Conservation (phyloP, 2,888 invertebrate species). For the Xanthorhoe spadicearia region DNA sequence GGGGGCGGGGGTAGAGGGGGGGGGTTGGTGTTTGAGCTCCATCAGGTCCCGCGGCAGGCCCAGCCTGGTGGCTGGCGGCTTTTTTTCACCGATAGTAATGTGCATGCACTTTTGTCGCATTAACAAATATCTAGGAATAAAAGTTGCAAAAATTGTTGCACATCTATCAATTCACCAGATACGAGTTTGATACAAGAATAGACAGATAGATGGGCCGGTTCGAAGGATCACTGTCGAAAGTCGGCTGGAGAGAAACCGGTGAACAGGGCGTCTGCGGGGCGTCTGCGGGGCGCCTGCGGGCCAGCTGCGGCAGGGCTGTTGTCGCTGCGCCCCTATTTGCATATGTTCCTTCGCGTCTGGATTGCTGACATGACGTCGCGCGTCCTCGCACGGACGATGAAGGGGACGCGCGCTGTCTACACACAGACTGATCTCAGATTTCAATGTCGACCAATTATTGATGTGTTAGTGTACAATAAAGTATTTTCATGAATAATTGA, state of each 20-base stretch:
- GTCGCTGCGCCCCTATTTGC: conserved; percentile 50
- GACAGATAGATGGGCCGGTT: too few relatives aligned
- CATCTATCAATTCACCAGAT: too few relatives aligned
- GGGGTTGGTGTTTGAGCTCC: conserved; percentile 19
- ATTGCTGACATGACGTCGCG: conserved; percentile 35
- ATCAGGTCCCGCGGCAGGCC: conserved; percentile 12
- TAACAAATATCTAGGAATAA: too few relatives aligned
- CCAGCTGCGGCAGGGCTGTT: conserved; percentile 9
- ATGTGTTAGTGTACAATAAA: background rate
- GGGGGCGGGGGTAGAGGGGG: conserved; percentile 4
- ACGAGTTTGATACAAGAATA: too few relatives aligned
- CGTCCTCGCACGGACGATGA: conserved; percentile 16
- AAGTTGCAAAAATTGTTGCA: too few relatives aligned
- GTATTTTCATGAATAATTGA: too few relatives aligned
- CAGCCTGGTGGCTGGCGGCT: too few relatives aligned
- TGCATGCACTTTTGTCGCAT: too few relatives aligned
- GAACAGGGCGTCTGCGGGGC: background rate
- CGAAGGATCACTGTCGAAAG: too few relatives aligned
- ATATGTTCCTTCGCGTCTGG: conserved; percentile 47
- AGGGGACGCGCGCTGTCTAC: background rate
- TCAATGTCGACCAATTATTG: background rate
- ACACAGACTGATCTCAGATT: background rate
- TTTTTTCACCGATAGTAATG: too few relatives aligned
- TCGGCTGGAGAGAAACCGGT: too few relatives aligned
- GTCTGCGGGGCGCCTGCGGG: background rate